Evolutionary conservation across 2,797 vertebrate species (phyloP).

Genomic region (Etheostoma nigrum): DNA sequence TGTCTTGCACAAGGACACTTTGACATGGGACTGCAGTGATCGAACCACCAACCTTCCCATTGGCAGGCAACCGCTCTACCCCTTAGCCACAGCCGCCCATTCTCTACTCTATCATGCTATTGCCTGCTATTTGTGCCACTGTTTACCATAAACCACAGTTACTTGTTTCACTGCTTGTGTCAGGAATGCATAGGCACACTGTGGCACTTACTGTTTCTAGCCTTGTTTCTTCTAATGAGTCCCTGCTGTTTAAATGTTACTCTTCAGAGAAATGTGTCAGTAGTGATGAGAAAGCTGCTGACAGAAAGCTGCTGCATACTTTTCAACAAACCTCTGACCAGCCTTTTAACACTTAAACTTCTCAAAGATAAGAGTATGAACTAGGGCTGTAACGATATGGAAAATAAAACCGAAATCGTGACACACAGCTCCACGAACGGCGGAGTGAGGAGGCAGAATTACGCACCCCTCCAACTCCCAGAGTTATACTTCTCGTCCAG

Average conservation of each 20-base stretch:
- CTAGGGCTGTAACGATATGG: too few relatives aligned
- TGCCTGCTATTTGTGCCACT: conserved; percentile 16
- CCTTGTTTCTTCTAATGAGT: conserved; percentile 7
- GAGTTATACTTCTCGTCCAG: too few relatives aligned
- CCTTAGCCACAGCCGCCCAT: too few relatives aligned
- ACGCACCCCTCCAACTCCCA: too few relatives aligned
- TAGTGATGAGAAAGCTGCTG: neutral
- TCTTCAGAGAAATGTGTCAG: neutral
- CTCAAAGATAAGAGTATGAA: neutral
- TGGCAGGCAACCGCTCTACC: too few relatives aligned
- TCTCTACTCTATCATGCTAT: conserved; percentile 8
- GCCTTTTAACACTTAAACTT: neutral
- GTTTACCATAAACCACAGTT: neutral
- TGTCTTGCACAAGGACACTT: too few relatives aligned
- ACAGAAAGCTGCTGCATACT: neutral
- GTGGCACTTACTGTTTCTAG: neutral
- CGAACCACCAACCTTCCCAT: too few relatives aligned
- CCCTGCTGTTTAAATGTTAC: neutral
- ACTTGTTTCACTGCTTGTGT: conserved; percentile 8
- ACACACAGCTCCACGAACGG: too few relatives aligned
- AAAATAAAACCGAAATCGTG: too few relatives aligned
- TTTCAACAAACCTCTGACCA: neutral
- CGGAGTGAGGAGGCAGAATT: too few relatives aligned
- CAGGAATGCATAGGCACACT: conserved; percentile 16
- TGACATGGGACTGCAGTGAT: too few relatives aligned